Percentiles rank a stretch among this genome's conserved stretches.
Conservation (phyloP, 2,888 invertebrate genomes). For the Melangyna quadrimaculata region DNA sequence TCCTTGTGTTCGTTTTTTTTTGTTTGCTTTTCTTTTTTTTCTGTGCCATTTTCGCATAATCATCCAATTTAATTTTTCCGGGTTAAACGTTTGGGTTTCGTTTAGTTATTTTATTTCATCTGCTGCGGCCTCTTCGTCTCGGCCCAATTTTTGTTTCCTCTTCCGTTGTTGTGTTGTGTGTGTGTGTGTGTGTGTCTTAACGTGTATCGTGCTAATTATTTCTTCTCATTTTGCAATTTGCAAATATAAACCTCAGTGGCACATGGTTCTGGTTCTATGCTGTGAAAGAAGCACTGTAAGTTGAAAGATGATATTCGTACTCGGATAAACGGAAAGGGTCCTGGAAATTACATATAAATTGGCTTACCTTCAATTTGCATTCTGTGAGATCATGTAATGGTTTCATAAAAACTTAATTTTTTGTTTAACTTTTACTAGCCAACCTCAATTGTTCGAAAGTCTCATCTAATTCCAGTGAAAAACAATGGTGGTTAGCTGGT, state of each 20-base stretch:
- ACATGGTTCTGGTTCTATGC: slow-evolving; percentile 53
- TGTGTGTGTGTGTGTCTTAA: slow-evolving; percentile 4
- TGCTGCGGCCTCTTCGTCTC: not conserved
- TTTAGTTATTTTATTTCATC: slow-evolving; percentile 35
- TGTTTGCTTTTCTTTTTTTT: not conserved
- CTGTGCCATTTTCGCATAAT: slow-evolving; percentile 62
- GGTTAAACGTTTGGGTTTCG: slow-evolving; percentile 54
- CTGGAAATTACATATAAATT: slow-evolving; percentile 6
- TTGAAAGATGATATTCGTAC: not conserved
- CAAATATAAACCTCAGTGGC: slow-evolving; percentile 63
- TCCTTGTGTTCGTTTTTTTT: slow-evolving; percentile 7
- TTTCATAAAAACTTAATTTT: not conserved
- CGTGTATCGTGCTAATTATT: slow-evolving; percentile 68
- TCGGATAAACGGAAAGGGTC: not conserved
- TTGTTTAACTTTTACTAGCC: too few relatives aligned
- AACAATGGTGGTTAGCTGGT: too few relatives aligned
- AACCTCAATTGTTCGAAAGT: too few relatives aligned
- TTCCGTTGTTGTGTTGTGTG: not conserved
- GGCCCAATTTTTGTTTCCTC: not conserved
- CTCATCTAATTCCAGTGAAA: too few relatives aligned
- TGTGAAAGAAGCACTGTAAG: not conserved
- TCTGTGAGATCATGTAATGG: not conserved
- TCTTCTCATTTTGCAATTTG: slow-evolving; percentile 57
- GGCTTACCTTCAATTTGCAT: not conserved
- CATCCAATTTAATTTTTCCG: slow-evolving; percentile 69